These are phyloP conservation scores for Sebastolobus alascanus DNA, from an alignment of 2,797 vertebrate species.

Conservation along the genomic window DNA sequence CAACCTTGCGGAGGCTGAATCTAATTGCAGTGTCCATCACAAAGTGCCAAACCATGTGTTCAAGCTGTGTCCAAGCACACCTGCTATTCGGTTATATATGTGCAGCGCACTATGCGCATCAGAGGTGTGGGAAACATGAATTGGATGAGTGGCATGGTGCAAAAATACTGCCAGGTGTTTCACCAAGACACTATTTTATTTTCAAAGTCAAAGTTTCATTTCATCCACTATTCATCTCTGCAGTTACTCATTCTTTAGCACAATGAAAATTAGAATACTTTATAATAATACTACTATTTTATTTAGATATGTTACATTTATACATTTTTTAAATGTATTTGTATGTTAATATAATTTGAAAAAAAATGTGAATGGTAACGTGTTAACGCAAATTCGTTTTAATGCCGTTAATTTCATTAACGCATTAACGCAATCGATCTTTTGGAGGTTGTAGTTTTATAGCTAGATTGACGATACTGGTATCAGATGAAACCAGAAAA, in stretches of 20 bases:
- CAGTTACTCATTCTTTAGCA: neutral
- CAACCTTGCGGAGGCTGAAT: neutral
- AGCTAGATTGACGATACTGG: too few species aligned
- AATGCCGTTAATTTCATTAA: too few species aligned
- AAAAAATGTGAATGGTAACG: neutral
- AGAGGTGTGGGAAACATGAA: neutral
- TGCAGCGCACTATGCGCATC: neutral
- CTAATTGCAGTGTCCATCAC: slow-evolving; percentile 6
- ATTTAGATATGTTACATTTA: neutral
- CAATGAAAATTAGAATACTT: neutral
- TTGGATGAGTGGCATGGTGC: neutral
- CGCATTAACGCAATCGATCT: neutral
- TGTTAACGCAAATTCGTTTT: neutral
- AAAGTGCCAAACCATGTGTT: slow-evolving; percentile 1
- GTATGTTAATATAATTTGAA: neutral
- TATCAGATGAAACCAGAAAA: too few species aligned
- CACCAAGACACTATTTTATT: neutral
- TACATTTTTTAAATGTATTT: neutral
- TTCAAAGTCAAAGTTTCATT: neutral
- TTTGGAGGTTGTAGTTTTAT: neutral
- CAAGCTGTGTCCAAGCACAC: neutral
- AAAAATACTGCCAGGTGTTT: slow-evolving; percentile 7
- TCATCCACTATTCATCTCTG: neutral
- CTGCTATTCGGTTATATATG: neutral
- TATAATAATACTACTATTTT: neutral